Percentiles rank a stretch among this genome's conserved stretches.
Evolutionary conservation across 1,140 invertebrate genomes (phyloP).

Genomic region (Periplaneta americana): DNA sequence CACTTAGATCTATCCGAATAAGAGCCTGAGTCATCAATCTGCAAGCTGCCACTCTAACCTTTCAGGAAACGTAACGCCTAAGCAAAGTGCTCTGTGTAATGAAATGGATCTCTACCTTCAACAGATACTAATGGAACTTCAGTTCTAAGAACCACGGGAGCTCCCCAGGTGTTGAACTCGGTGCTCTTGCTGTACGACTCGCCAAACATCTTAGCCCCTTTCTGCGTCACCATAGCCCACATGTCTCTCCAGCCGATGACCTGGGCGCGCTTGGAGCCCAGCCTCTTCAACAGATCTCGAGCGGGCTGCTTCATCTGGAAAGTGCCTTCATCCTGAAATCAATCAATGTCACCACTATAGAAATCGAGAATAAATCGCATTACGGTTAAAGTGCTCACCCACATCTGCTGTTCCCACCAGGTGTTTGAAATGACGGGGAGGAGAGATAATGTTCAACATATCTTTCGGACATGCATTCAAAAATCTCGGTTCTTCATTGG

Average conservation of each 20-base stretch:
- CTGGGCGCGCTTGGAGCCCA: slow-evolving; percentile 47
- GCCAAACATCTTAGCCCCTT: slow-evolving; percentile 44
- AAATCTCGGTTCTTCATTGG: too few species aligned
- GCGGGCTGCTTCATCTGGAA: slow-evolving; percentile 53
- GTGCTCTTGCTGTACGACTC: slow-evolving; percentile 50
- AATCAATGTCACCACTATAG: background rate
- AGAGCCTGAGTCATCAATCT: too few species aligned
- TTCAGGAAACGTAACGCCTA: too few species aligned
- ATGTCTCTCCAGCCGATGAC: slow-evolving; percentile 55
- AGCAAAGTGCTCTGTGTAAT: too few species aligned
- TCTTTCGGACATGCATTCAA: too few species aligned
- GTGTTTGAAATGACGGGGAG: too few species aligned
- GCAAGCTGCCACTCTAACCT: too few species aligned
- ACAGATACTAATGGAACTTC: slow-evolving; percentile 44
- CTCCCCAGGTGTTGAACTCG: slow-evolving; percentile 53
- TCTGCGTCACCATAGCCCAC: slow-evolving; percentile 57
- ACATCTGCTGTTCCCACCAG: too few species aligned
- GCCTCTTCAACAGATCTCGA: slow-evolving; percentile 40
- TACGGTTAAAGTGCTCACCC: background rate
- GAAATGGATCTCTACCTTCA: slow-evolving; percentile 44
- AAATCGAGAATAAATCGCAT: background rate
- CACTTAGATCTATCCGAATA: too few species aligned
- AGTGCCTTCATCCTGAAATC: slow-evolving; percentile 56
- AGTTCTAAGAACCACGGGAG: slow-evolving; percentile 44
- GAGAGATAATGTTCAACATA: too few species aligned